Evolutionary conservation across 2,113 vertebrate species (phyloP).

Genomic region (Varanus salvator): DNA sequence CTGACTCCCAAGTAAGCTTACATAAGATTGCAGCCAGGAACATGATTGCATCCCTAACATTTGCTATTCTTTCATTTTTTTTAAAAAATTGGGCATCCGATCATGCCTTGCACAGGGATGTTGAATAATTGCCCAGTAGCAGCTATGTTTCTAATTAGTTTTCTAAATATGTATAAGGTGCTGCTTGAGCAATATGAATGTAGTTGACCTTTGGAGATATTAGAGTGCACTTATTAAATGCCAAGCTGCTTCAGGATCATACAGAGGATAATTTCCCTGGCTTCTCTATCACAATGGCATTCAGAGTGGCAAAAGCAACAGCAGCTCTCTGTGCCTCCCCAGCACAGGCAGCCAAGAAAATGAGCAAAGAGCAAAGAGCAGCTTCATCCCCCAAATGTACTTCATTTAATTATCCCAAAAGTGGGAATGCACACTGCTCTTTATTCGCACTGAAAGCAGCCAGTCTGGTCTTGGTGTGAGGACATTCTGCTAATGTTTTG

Average conservation of each 20-base stretch:
- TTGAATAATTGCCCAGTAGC: constrained; percentile 14
- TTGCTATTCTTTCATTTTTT: background rate
- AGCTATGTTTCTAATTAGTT: constrained; percentile 33
- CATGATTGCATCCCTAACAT: background rate
- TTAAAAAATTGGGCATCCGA: background rate
- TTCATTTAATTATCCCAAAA: constrained; percentile 26
- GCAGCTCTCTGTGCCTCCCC: background rate
- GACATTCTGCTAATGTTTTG: background rate
- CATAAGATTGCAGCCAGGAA: background rate
- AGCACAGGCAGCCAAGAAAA: background rate
- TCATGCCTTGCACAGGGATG: background rate
- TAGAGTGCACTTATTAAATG: constrained; percentile 38
- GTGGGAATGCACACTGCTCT: background rate
- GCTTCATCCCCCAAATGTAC: background rate
- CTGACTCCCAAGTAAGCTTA: background rate
- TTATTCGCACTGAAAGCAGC: background rate
- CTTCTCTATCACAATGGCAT: constrained; percentile 1
- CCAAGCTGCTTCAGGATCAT: background rate
- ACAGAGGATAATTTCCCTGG: background rate
- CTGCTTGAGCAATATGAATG: constrained; percentile 13
- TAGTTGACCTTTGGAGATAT: constrained; percentile 40
- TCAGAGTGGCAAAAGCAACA: constrained; percentile 5
- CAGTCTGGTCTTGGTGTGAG: background rate
- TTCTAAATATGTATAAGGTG: constrained; percentile 42
- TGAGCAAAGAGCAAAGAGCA: background rate